A percentile compares a stretch with the other conserved stretches of the same genome.
Conservation (phyloP, 2,113 vertebrate species). For the Zootoca vivipara region DNA sequence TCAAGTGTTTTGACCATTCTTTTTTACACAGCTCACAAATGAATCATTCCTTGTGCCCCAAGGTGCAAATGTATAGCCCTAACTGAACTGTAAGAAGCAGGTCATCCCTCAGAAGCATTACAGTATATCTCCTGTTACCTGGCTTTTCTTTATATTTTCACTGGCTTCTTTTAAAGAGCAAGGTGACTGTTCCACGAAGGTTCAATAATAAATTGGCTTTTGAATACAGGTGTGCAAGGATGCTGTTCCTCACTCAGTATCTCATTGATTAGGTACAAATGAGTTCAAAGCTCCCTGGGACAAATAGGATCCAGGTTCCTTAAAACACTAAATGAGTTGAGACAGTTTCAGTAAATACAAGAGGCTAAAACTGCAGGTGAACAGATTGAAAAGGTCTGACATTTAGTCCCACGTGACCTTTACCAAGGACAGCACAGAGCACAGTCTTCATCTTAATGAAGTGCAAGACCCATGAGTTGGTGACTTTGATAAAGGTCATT, state of each 20-base stretch:
- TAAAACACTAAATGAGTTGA: constrained; percentile 64
- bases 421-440: constrained; percentile 61
- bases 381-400: constrained; percentile 64
- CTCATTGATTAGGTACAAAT: constrained; percentile 46
- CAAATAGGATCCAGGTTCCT: constrained; percentile 37
- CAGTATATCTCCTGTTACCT: neutral
- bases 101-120: neutral
- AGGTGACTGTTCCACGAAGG: constrained; percentile 12
- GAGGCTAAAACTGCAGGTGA: constrained; percentile 58
- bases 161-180: constrained; percentile 44
- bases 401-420: constrained; percentile 64
- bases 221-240: constrained; percentile 38
- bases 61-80: neutral
- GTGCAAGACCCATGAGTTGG: constrained; percentile 41
- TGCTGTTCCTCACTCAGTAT: constrained; percentile 41
- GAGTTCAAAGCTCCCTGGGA: constrained; percentile 44
- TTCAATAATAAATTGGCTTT: neutral
- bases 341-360: constrained; percentile 62
- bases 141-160: constrained; percentile 34
- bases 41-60: neutral
- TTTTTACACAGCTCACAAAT: neutral
- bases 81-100: neutral
- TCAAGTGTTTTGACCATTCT: neutral
- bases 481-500: constrained; percentile 73
- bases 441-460: constrained; percentile 57